Base-by-base conservation (phyloP, 2,113 vertebrate genomes). In the Strix aluco region DNA sequence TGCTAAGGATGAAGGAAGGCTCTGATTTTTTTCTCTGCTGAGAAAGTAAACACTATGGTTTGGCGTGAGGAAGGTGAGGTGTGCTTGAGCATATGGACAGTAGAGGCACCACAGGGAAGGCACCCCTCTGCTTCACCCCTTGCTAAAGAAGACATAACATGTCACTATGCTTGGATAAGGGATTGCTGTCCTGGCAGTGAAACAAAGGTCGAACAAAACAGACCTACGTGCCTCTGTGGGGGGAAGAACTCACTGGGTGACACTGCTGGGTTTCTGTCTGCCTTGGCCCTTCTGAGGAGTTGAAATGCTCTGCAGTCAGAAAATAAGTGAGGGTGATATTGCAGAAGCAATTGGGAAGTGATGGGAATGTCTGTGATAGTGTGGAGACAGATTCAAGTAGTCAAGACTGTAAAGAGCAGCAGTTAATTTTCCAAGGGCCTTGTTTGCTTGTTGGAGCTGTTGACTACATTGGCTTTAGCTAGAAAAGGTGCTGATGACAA, bases 141-240 rank as follows among this genome's bases (percentile, higher is more conserved):
- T 47, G 46, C 13, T 57, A 36, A 54, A 75, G 69, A 15, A 30
- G 30, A 15, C 4, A 6, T 7, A 30, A 57, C 7, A 7, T 9
- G 9, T 34, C 15, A 4, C 22, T 73, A 0, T 55, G 27, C 62
- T 66, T 71, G 63, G n/a, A 16, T 57, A 26, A 46, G 32, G 62
- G n/a, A 15, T 15, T 16, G 6, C 32, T 75, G 40, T 71, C 29
- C 89, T 59, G 38, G 18, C 8, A 72, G 46, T 4, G 5, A 69
- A 58, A 42, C 4, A 14, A 18, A 34, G 32, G 32, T 3, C 2
- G 6, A 38, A 40, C 6, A 19, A 22, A 79, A 10, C 3, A 51
- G 30, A 30, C 10, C 47, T 10, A 0, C 0, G 0, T 9, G 19
- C 1, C 4, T 6, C 49, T 36, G 14, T 0, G 1, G 7, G 71